These are phyloP conservation scores for Arion vulgaris DNA, from an alignment of 1,140 invertebrate genomes.

Conservation along the genomic window DNA sequence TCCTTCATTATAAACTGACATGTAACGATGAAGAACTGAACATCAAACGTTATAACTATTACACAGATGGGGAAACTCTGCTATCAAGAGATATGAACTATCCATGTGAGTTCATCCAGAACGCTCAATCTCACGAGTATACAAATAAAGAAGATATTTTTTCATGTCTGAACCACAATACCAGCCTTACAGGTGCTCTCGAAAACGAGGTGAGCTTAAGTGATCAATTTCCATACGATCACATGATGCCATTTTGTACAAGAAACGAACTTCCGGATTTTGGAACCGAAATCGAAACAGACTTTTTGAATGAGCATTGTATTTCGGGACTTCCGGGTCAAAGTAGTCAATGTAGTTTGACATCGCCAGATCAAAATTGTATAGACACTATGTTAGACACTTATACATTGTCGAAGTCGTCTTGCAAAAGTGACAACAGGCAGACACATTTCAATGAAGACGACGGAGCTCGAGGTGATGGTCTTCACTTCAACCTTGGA, in stretches of 20 bases:
- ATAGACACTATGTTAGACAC: constrained; percentile 26
- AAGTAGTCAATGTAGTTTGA: neutral
- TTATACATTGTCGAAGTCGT: neutral
- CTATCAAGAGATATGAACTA: neutral
- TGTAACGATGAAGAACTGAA: neutral
- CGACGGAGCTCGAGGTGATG: constrained; percentile 15
- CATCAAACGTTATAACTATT: neutral
- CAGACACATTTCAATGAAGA: neutral
- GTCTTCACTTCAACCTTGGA: constrained; percentile 16
- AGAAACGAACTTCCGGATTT: neutral
- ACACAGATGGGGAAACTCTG: neutral
- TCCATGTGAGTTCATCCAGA: neutral
- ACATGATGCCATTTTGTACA: neutral
- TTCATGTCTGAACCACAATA: constrained; percentile 11
- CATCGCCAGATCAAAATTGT: neutral
- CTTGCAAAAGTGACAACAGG: neutral
- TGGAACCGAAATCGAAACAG: neutral
- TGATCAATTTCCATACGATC: neutral
- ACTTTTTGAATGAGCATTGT: neutral
- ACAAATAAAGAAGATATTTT: neutral
- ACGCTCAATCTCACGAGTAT: neutral
- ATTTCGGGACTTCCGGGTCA: neutral
- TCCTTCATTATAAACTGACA: neutral
- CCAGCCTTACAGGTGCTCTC: neutral
- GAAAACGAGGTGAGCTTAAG: neutral